A percentile compares a stretch with the other conserved stretches of the same genome.
phyloP scores from a whole-genome alignment of 2,888 invertebrate species.

The Brachypalpus laphriformis region DNA sequence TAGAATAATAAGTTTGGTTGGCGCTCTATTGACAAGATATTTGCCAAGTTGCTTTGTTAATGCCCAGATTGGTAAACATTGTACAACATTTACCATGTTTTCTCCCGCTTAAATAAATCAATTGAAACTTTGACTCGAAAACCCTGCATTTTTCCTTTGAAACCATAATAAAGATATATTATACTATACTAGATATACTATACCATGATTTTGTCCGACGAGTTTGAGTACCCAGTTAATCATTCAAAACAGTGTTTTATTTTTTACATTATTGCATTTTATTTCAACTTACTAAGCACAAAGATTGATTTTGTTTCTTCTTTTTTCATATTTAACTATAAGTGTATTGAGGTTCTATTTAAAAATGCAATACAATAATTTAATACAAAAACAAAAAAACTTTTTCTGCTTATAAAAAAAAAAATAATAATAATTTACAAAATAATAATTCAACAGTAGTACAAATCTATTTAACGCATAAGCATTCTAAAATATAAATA shows the following conservation, averaged over 20 bases:
- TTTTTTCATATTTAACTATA: slow-evolving; percentile 61
- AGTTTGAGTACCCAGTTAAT: no score
- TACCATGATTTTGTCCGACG: no score
- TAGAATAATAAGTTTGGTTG: no score
- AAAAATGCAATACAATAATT: slow-evolving; percentile 44
- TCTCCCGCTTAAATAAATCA: no score
- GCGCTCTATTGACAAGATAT: no score
- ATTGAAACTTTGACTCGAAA: no score
- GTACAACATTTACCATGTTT: no score
- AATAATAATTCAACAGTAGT: slow-evolving; percentile 54
- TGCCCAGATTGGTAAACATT: no score
- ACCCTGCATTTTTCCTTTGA: no score
- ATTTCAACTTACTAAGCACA: slow-evolving; percentile 63
- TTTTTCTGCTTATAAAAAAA: slow-evolving; percentile 17
- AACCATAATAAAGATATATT: no score
- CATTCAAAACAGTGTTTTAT: background rate
- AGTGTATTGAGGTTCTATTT: slow-evolving; percentile 29
- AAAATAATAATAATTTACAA: slow-evolving; percentile 44
- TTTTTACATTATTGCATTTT: slow-evolving; percentile 62
- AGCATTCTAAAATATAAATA: slow-evolving; percentile 44
- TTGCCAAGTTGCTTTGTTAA: no score
- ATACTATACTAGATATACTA: no score
- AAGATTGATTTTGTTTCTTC: slow-evolving; percentile 30
- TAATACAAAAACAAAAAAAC: slow-evolving; percentile 33
- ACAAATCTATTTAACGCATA: slow-evolving; percentile 29